Evolutionary conservation across 2,113 vertebrate genomes (phyloP).

Genomic region (Rhinopomastus cyanomelas): DNA sequence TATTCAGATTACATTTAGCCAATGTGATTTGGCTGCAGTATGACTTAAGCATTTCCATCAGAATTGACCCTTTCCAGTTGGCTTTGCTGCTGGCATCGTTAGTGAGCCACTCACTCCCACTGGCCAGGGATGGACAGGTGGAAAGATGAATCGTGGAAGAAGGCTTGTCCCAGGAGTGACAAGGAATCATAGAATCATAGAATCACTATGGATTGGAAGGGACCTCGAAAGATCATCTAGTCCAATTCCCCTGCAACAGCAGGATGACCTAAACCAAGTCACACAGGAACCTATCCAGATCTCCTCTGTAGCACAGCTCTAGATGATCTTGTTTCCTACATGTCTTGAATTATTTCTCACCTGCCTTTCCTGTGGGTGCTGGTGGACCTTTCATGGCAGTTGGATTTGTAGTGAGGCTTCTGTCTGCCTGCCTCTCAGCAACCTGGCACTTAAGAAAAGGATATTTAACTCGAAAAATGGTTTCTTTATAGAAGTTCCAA

Average conservation of each 20-base stretch:
- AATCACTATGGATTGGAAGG: too few species aligned
- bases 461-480: conserved; percentile 33
- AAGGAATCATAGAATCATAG: too few species aligned
- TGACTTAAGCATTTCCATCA: not conserved
- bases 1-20: not conserved
- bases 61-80: not conserved
- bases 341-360: not conserved
- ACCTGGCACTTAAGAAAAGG: not conserved
- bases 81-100: not conserved
- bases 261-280: too few species aligned
- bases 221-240: too few species aligned
- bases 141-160: not conserved
- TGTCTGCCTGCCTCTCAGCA: not conserved
- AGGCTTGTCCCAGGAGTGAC: not conserved
- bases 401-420: not conserved
- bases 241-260: too few species aligned
- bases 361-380: not conserved
- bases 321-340: not conserved
- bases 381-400: not conserved
- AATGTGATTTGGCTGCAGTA: not conserved
- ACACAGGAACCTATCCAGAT: too few species aligned
- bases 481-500: conserved; percentile 27
- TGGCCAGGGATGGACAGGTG: not conserved
- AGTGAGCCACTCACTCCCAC: not conserved
- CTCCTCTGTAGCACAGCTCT: fast-evolving